Base-by-base conservation (phyloP, 1,140 invertebrate species). In the Orussus abietinus region DNA sequence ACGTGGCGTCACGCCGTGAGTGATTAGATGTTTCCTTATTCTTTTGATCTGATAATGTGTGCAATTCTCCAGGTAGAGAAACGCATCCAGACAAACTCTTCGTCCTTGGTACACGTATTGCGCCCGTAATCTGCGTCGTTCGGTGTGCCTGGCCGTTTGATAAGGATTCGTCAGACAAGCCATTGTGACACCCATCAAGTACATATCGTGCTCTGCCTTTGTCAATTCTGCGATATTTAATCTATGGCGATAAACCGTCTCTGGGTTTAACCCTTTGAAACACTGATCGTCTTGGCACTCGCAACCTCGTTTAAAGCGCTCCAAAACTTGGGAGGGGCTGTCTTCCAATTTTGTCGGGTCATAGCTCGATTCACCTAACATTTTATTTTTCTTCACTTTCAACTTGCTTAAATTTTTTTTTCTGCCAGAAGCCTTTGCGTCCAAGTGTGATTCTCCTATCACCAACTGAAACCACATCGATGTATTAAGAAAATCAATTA, bases 161-260 rank as follows among this genome's bases (percentile, higher is more conserved):
- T 81, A 80, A 3, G 85, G 84, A 68, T 88, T 85, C 1, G 82
- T 80, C 30, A 88, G 69, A 51, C 83, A 85, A 0, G 85, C 84
- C 84, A 85, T 87, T 5, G 84, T 87, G 11, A 89, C 80, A 26
- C 85, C 85, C 85, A 86, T 86, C 42, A 86, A 66, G 57, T 87
- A 87, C 77, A 80, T 79, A 49, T 78, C 77, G 47, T 77, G 75
- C 62, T 86, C 84, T 47, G 80, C 82, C 56, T 85, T 85, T 3
- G 83, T 87, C 12, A 88, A 61, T 61, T 88, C 85, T 3, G 85
- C 85, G 42, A 88, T 87, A 51, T 88, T 88, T 6, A 88, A 55
- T 43, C 85, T 70, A 53, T 88, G 85, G 22, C 80, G 79, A 59
- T 86, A 88, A 3, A 88, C 85, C 47, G 76, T 78, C 47, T 86